Percentiles rank a stretch among this genome's conserved stretches.
These are phyloP conservation scores for Ctenopoma kingsleyae DNA, from an alignment of 2,797 vertebrate genomes.

Conservation along the genomic window DNA sequence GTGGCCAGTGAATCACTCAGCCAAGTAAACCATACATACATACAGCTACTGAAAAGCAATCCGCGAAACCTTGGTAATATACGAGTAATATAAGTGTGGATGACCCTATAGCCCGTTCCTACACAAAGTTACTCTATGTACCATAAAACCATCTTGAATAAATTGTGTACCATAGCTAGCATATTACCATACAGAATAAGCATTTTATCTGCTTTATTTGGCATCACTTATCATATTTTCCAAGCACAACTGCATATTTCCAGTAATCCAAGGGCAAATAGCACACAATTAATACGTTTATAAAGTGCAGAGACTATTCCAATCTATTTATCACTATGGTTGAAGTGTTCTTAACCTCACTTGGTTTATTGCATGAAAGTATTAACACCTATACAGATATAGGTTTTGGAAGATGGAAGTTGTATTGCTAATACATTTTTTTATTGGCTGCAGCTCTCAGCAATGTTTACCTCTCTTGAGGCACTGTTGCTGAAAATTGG, in stretches of 20 bases:
- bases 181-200: slow-evolving; percentile 44
- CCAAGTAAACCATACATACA: slow-evolving; percentile 40
- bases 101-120: slow-evolving; percentile 8
- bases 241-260: slow-evolving; percentile 31
- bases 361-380: slow-evolving; percentile 39
- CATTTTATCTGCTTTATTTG: slow-evolving; percentile 10
- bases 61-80: slow-evolving; percentile 8
- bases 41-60: slow-evolving; percentile 33
- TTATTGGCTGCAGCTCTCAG: slow-evolving; percentile 72
- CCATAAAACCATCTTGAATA: slow-evolving; percentile 4
- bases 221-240: neutral
- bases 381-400: slow-evolving; percentile 67
- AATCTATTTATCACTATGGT: slow-evolving; percentile 57
- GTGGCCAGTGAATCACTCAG: slow-evolving; percentile 34
- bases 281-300: slow-evolving; percentile 27
- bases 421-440: slow-evolving; percentile 68
- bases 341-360: slow-evolving; percentile 43
- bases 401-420: slow-evolving; percentile 71
- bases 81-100: slow-evolving; percentile 3
- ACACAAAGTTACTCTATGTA: slow-evolving; percentile 1
- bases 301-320: slow-evolving; percentile 35
- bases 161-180: neutral
- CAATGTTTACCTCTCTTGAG: slow-evolving; percentile 81
- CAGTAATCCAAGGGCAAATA: slow-evolving; percentile 34
- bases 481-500: slow-evolving; percentile 84